Evolutionary conservation across 2,888 invertebrate species (phyloP), one percentile per base, ranked within the genome.

Genomic region (Heliconius ethilla): DNA sequence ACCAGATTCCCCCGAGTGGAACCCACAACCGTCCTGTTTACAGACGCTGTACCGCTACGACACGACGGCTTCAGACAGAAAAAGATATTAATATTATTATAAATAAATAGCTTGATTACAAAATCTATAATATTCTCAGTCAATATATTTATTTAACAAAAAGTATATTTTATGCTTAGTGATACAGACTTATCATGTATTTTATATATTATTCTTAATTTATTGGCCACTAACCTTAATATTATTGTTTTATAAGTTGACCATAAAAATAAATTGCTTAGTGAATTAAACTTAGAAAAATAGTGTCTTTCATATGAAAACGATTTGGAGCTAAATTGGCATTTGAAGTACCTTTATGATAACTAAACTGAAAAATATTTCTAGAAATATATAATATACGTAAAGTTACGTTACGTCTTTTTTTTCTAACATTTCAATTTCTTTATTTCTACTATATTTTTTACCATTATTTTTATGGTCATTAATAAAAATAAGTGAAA

Each of bases 401-500:
- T 29, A 29, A 29, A 3, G 3, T 29, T 27, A n/a, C n/a, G n/a
- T n/a, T n/a, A n/a, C n/a, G n/a, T 27, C 27, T 27, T 27, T 27
- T 51, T 67, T 67, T 66, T 18, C 5, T 33, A 18, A 11, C 37
- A 37, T 37, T 37, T 37, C 10, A 37, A 45, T 15, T 18, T 6
- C 15, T 45, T 51, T 51, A 15, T 51, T 18, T 18, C 18, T 18
- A 18, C 51, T 51, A 18, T 45, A 45, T 45, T 45, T 45, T 5
- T 45, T 45, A 51, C 51, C 51, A 80, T 82, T 79, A 81, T 72
- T 82, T 81, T 76, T 75, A 75, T 73, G 67, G 74, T 74, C 69
- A 75, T 65, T 73, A 75, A 29, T 73, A 51, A 79, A 73, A 84
- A 82, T 79, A 85, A 91, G 92, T 93, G 93, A 90, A 93, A 93